Evolutionary conservation across 2,113 vertebrate species (phyloP).

Genomic region (Loxodonta africana): DNA sequence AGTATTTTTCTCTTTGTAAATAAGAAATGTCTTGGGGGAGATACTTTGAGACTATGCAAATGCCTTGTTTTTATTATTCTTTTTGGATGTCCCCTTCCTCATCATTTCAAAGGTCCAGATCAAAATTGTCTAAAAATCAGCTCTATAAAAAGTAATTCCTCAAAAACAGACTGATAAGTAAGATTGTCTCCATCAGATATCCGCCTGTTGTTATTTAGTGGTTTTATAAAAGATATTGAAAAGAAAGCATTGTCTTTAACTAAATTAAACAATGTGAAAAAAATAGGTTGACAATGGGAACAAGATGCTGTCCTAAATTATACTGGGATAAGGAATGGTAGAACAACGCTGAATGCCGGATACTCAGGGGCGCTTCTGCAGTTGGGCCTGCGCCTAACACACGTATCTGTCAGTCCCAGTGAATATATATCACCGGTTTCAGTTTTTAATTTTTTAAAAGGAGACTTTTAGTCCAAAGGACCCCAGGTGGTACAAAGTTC

Average conservation of each 20-base stretch:
- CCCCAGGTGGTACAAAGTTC: too few species aligned
- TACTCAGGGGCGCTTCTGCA: background rate
- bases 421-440: background rate
- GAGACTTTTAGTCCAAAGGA: background rate
- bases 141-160: background rate
- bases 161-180: conserved; percentile 21
- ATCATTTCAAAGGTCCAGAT: background rate
- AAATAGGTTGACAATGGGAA: background rate
- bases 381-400: background rate
- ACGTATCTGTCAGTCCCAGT: background rate
- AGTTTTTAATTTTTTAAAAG: conserved; percentile 3
- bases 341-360: background rate
- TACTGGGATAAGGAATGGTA: background rate
- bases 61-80: background rate
- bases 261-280: background rate
- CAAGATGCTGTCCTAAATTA: background rate
- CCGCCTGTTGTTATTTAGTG: background rate
- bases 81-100: background rate
- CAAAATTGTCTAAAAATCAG: conserved; percentile 14
- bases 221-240: background rate
- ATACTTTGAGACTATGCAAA: background rate
- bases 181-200: conserved; percentile 9
- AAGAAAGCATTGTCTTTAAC: background rate
- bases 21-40: background rate
- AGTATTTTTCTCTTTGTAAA: background rate